A percentile compares a stretch with the other conserved stretches of the same genome.
These are phyloP conservation scores for Habrosyne pyritoides DNA, from an alignment of 2,888 invertebrate species.

Conservation along the genomic window DNA sequence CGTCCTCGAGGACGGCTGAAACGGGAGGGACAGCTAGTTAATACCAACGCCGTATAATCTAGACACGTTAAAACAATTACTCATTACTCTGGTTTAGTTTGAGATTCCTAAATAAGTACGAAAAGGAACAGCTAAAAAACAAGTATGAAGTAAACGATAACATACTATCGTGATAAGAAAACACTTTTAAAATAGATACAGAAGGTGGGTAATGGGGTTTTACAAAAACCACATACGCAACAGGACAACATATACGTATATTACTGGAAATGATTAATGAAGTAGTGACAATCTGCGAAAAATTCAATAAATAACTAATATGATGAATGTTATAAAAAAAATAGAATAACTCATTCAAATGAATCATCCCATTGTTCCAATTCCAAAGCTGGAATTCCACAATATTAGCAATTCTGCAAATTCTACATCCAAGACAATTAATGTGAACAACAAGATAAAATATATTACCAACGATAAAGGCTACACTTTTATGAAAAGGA, in stretches of 20 bases:
- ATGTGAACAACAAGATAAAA: too few relatives aligned
- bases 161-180: background rate
- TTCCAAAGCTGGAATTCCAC: background rate
- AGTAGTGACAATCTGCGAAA: background rate
- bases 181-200: background rate
- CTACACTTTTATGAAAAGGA: conserved; percentile 8
- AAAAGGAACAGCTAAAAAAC: background rate
- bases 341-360: background rate
- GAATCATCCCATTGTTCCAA: background rate
- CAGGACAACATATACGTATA: too few relatives aligned
- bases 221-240: background rate
- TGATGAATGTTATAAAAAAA: background rate
- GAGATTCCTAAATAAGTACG: background rate
- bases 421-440: background rate
- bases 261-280: background rate
- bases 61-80: background rate
- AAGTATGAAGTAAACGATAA: background rate
- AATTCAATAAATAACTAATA: background rate
- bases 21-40: too few relatives aligned
- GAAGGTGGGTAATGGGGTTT: background rate
- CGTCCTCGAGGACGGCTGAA: too few relatives aligned
- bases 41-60: too few relatives aligned
- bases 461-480: too few relatives aligned
- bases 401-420: background rate
- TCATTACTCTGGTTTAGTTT: too few relatives aligned